Conservation (phyloP, 1,140 invertebrate species). For the Rhagoletis zephyria region DNA sequence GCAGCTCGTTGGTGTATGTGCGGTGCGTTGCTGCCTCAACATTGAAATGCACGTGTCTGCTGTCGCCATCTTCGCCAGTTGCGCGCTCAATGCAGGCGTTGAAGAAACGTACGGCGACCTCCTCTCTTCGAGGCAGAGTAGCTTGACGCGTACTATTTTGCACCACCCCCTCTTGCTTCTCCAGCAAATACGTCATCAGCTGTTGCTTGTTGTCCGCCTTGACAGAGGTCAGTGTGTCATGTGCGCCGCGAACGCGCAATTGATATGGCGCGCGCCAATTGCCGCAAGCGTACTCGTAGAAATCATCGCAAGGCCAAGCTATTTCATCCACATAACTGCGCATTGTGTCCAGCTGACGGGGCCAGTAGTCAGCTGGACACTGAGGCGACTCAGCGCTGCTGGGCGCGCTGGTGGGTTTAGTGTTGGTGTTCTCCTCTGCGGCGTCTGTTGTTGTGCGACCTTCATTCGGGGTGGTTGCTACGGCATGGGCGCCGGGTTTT, state of each 20-base stretch:
- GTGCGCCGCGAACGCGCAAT: slow-evolving; percentile 60
- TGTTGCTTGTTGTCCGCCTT: slow-evolving; percentile 63
- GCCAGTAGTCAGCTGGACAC: not conserved
- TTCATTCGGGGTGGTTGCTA: not conserved
- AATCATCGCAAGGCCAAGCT: slow-evolving; percentile 62
- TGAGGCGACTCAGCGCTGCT: not conserved
- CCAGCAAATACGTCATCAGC: slow-evolving; percentile 60
- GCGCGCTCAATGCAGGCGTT: slow-evolving; percentile 61
- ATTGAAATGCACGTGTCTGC: not conserved
- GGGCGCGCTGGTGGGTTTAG: slow-evolving; percentile 3
- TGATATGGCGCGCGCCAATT: slow-evolving; percentile 62
- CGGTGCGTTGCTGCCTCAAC: slow-evolving; percentile 57
- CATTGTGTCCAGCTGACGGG: not conserved
- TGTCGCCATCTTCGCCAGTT: not conserved
- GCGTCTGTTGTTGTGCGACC: not conserved
- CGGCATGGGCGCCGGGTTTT: not conserved
- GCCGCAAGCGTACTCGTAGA: slow-evolving; percentile 67
- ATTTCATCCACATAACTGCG: slow-evolving; percentile 14
- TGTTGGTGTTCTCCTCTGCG: not conserved
- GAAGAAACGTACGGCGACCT: slow-evolving; percentile 59
- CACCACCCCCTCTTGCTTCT: not conserved
- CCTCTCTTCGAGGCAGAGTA: not conserved
- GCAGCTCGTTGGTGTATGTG: slow-evolving; percentile 61
- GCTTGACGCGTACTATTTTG: not conserved
- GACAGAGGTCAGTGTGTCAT: slow-evolving; percentile 62